Evolutionary conservation across 2,113 vertebrate species (phyloP).

Genomic region (Gila orcuttii): DNA sequence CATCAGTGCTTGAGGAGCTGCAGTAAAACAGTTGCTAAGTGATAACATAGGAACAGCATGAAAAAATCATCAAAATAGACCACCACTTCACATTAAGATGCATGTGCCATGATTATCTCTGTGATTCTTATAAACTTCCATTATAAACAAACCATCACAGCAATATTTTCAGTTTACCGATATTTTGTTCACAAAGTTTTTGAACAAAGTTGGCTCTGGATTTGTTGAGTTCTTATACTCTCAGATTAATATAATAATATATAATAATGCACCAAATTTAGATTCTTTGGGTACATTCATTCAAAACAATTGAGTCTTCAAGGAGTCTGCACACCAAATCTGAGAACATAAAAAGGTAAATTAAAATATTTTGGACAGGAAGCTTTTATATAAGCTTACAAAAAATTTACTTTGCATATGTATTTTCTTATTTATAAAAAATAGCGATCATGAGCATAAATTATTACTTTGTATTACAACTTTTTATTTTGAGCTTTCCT

Average conservation of each 20-base stretch:
- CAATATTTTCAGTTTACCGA: background rate
- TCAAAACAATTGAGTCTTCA: background rate
- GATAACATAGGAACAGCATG: conserved; percentile 14
- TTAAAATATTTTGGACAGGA: background rate
- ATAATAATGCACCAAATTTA: background rate
- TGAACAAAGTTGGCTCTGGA: conserved; percentile 1
- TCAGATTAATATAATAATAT: background rate
- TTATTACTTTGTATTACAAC: background rate
- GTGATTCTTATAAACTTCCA: background rate
- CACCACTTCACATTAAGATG: background rate
- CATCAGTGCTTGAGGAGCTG: conserved; percentile 62
- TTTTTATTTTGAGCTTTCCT: background rate
- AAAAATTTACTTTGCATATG: background rate
- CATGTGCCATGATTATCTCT: background rate
- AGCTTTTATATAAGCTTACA: background rate
- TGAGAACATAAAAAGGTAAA: background rate
- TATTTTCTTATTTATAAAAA: background rate
- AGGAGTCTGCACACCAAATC: background rate
- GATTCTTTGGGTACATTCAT: background rate
- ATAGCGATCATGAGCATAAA: background rate
- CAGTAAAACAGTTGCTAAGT: conserved; percentile 69
- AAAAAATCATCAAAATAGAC: background rate
- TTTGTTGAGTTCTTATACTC: background rate
- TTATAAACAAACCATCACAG: background rate
- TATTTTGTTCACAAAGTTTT: background rate